phyloP scores from a whole-genome alignment of 2,113 vertebrate species.

The Macquaria australasica region DNA sequence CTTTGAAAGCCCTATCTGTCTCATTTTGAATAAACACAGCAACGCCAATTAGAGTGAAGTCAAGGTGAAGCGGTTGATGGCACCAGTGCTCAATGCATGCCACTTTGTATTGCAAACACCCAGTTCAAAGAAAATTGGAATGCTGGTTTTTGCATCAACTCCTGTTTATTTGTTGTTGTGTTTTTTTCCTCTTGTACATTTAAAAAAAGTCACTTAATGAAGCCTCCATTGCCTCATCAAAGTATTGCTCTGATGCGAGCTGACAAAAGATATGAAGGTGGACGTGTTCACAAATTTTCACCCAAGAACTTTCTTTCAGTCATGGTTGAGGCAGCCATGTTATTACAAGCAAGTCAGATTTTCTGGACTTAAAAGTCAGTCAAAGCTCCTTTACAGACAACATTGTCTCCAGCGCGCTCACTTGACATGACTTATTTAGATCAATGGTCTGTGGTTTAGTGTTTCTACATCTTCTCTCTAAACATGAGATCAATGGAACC shows the following conservation, averaged over 20 bases:
- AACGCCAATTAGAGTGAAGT: conserved; percentile 38
- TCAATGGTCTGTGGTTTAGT: conserved; percentile 19
- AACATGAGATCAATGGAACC: conserved; percentile 45
- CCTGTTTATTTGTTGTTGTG: not conserved
- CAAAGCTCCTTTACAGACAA: conserved; percentile 2
- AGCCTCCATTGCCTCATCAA: conserved; percentile 28
- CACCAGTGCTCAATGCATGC: not conserved
- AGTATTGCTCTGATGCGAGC: not conserved
- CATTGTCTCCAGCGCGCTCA: not conserved
- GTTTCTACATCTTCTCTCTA: conserved; percentile 29
- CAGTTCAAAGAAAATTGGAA: conserved; percentile 21
- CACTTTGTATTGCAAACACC: conserved; percentile 6
- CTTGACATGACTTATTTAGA: conserved; percentile 6
- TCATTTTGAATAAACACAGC: conserved; percentile 14
- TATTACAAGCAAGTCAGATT: conserved; percentile 28
- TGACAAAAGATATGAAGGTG: conserved; percentile 25
- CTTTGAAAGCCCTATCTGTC: conserved; percentile 7
- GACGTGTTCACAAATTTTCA: not conserved
- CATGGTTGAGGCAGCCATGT: not conserved
- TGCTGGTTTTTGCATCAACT: conserved; percentile 16
- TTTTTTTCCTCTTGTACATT: not conserved
- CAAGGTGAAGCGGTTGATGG: conserved; percentile 4
- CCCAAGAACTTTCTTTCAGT: not conserved
- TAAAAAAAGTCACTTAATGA: conserved; percentile 35
- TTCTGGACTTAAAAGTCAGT: not conserved